A percentile compares a stretch with the other conserved stretches of the same genome.
Evolutionary conservation across 2,888 invertebrate genomes (phyloP).

Genomic region (Platypus cylindrus): DNA sequence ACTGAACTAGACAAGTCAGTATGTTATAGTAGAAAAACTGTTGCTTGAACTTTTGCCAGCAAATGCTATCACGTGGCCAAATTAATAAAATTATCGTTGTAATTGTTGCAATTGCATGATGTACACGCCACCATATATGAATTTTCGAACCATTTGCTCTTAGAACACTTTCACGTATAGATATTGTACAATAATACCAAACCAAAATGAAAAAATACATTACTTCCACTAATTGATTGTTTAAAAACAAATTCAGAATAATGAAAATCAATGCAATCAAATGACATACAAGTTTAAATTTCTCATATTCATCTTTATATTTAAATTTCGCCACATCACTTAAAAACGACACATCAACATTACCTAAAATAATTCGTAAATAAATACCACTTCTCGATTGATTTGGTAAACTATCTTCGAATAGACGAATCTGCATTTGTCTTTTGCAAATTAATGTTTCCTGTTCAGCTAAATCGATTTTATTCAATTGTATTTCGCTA

Average conservation of each 20-base stretch:
- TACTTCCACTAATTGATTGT: constrained; percentile 63
- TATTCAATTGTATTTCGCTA: constrained; percentile 19
- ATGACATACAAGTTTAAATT: constrained; percentile 88
- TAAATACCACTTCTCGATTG: constrained; percentile 78
- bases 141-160: constrained; percentile 94
- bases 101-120: constrained; percentile 93
- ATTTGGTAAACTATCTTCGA: constrained; percentile 73
- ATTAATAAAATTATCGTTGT: constrained; percentile 86
- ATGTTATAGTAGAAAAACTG: constrained; percentile 85
- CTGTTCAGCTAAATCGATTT: constrained; percentile 44
- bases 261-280: constrained; percentile 76
- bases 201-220: constrained; percentile 86
- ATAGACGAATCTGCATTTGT: constrained; percentile 72
- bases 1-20: constrained; percentile 63
- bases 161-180: constrained; percentile 94
- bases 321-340: constrained; percentile 82
- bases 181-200: constrained; percentile 98
- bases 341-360: constrained; percentile 89
- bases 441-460: too few species aligned
- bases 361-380: constrained; percentile 81
- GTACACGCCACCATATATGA: constrained; percentile 96
- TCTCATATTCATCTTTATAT: constrained; percentile 96
- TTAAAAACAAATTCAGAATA: constrained; percentile 46
- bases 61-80: constrained; percentile 89
- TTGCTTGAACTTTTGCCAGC: constrained; percentile 77